Base-by-base conservation (phyloP, 2,113 vertebrate genomes). In the Mobula birostris region DNA sequence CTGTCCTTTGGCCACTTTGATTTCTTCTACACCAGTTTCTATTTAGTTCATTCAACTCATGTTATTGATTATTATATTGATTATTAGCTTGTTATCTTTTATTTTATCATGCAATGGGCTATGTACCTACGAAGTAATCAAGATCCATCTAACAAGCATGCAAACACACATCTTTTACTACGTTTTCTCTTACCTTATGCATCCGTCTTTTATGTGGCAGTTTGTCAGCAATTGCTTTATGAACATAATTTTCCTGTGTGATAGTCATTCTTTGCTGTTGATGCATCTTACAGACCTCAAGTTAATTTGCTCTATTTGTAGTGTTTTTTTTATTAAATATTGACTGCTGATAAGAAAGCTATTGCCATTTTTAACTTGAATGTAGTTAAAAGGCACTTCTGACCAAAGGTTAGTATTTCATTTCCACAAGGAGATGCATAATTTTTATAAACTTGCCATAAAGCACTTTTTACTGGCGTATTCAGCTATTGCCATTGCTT, bases 361-460 rank as follows among this genome's bases (percentile, higher is more conserved):
- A 90, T 32, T 90, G 48, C 68, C 29, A 90, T n/a, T n/a, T 32
- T 90, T 66, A 90, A 90, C 66, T n/a, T 90, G 63, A 63, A 90
- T n/a, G 66, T 27, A 27, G 24, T 58, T 8, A 87, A 58, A 48
- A 87, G n/a, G 58, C 63, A 14, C 68, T 83, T 56, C 80, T 83
- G 48, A 48, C 80, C 80, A 56, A 56, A 83, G 56, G 24, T 19
- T 9, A 83, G 27, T 83, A 68, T 32, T 12, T n/a, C n/a, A 36
- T 36, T 68, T 36, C n/a, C 27, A n/a, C 29, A n/a, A 63, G 48
- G 48, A 48, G 61, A 90, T 90, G n/a, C 2, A 90, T 19, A 40
- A 90, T 66, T 48, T 48, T 48, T 68, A 32, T 90, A 12, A 90
- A 58, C 56, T 90, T 90, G 87, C 14, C 58, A 24, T 58, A 12